These are phyloP conservation scores for Choreutis nemorana DNA, from an alignment of 2,888 invertebrate genomes.

Conservation along the genomic window DNA sequence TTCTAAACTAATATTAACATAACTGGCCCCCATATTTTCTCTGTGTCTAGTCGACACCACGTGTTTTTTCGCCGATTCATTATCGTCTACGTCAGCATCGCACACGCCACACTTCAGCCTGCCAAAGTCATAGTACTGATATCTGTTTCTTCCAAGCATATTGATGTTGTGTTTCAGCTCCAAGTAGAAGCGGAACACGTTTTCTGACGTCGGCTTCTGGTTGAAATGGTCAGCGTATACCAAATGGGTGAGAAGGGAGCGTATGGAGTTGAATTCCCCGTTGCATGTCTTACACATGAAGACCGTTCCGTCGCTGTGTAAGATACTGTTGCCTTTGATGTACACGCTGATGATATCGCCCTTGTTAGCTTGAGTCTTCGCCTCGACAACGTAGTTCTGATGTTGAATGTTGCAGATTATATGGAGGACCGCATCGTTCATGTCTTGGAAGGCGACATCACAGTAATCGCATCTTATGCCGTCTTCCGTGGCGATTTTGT, in stretches of 20 bases:
- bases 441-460: constrained; percentile 25
- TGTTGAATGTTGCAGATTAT: constrained; percentile 35
- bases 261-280: constrained; percentile 40
- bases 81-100: constrained; percentile 36
- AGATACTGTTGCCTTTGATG: constrained; percentile 43
- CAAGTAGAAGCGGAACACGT: constrained; percentile 51
- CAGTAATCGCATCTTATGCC: constrained; percentile 34
- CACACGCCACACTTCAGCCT: constrained; percentile 49
- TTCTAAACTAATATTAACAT: constrained; percentile 38
- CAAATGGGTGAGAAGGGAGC: constrained; percentile 40
- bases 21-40: constrained; percentile 57
- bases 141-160: constrained; percentile 49
- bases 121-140: constrained; percentile 47
- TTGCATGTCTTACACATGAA: constrained; percentile 40
- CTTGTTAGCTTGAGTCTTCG: constrained; percentile 24
- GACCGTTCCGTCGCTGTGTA: constrained; percentile 41
- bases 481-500: constrained; percentile 24
- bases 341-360: constrained; percentile 54
- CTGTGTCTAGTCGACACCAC: constrained; percentile 45
- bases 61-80: constrained; percentile 50
- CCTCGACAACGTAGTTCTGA: constrained; percentile 30
- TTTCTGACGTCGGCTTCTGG: constrained; percentile 34
- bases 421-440: constrained; percentile 32
- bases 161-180: constrained; percentile 53
- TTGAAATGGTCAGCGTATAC: constrained; percentile 46